phyloP scores from a whole-genome alignment of 2,113 vertebrate genomes.

The Lasiurus borealis region DNA sequence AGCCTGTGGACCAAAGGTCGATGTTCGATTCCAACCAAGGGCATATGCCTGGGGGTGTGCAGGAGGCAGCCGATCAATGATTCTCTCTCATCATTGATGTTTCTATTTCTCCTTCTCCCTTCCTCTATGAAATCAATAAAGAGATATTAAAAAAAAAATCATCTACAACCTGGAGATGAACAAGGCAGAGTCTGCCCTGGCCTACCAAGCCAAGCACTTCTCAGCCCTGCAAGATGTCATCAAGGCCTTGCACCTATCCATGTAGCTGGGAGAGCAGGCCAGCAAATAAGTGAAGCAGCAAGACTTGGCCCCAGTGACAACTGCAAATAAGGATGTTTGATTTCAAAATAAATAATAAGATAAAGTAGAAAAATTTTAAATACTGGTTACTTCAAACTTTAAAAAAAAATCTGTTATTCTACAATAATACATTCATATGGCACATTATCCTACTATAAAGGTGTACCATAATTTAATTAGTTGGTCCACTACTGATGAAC shows the following conservation, averaged over 20 bases:
- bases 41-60: no score
- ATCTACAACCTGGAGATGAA: slow-evolving; percentile 83
- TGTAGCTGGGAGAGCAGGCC: slow-evolving; percentile 88
- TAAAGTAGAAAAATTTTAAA: neutral
- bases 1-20: no score
- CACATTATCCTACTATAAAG: neutral
- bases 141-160: no score
- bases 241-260: slow-evolving; percentile 83
- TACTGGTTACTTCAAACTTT: neutral
- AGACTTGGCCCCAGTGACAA: slow-evolving; percentile 80
- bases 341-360: neutral
- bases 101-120: no score
- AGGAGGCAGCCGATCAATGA: no score
- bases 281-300: slow-evolving; percentile 85
- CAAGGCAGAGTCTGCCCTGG: slow-evolving; percentile 80
- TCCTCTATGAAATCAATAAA: no score
- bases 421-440: neutral
- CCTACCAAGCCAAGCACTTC: slow-evolving; percentile 81
- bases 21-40: no score
- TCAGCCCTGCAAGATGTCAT: slow-evolving; percentile 82
- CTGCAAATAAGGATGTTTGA: slow-evolving; percentile 76
- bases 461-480: slow-evolving; percentile 23
- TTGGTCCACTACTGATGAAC: neutral
- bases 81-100: no score
- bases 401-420: neutral